Conservation (phyloP, 2,113 vertebrate species). For the Nymphicus hollandicus region DNA sequence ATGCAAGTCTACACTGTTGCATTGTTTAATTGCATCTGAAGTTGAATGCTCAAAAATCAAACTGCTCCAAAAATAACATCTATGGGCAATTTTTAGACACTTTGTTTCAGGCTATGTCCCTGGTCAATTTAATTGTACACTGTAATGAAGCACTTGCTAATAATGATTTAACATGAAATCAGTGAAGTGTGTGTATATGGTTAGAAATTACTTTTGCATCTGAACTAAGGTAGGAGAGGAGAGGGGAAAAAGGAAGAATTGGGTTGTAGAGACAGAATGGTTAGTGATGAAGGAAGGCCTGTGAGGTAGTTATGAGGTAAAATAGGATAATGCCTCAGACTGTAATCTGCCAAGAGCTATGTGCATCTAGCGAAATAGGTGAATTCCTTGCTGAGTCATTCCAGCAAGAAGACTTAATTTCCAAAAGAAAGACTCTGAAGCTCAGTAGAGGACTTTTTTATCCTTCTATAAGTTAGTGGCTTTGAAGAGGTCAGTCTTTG, state of each 20-base stretch:
- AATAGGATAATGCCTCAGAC: neutral
- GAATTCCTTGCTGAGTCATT: neutral
- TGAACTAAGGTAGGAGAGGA: neutral
- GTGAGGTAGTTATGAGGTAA: neutral
- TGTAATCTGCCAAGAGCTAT: neutral
- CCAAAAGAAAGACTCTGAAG: neutral
- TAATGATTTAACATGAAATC: neutral
- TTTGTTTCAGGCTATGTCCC: neutral
- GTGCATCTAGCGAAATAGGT: neutral
- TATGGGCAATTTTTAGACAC: neutral
- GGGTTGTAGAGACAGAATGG: neutral
- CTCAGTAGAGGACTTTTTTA: neutral
- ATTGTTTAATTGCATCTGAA: neutral
- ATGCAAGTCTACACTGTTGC: neutral
- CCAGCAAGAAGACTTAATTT: neutral
- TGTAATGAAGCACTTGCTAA: neutral
- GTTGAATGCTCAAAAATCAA: neutral
- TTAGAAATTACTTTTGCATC: neutral
- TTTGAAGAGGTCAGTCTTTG: neutral
- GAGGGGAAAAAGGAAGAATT: neutral
- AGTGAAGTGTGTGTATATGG: neutral
- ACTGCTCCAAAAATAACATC: neutral
- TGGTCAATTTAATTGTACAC: neutral
- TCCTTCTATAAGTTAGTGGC: neutral
- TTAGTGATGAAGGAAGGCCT: neutral